A percentile compares a stretch with the other conserved stretches of the same genome.
Evolutionary conservation across 2,888 invertebrate species (phyloP).

Genomic region (Tiphia femorata): DNA sequence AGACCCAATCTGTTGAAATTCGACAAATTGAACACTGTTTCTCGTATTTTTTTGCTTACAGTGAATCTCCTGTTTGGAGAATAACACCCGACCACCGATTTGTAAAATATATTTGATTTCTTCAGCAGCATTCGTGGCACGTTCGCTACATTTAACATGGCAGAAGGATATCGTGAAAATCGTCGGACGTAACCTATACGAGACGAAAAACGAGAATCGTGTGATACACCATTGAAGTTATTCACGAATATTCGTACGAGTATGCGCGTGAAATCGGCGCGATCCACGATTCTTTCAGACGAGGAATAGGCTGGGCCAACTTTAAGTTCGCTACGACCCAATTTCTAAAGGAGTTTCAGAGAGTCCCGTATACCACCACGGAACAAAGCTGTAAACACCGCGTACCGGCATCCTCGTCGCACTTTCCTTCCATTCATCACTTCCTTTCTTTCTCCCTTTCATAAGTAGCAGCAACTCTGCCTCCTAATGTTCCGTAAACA

Average conservation of each 20-base stretch:
- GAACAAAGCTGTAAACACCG: conserved; percentile 21
- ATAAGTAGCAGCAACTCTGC: neutral
- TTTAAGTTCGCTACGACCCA: conserved; percentile 20
- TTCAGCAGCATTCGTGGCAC: too few species aligned
- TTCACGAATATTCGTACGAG: too few species aligned
- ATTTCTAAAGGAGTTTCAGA: conserved; percentile 24
- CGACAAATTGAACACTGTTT: conserved; percentile 25
- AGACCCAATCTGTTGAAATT: conserved; percentile 39
- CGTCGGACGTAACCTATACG: too few species aligned
- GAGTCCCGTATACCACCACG: conserved; percentile 24
- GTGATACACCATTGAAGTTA: too few species aligned
- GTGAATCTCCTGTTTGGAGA: neutral
- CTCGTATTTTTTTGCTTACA: conserved; percentile 3
- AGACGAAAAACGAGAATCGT: too few species aligned
- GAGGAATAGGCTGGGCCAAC: neutral
- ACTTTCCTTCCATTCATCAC: neutral
- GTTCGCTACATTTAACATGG: too few species aligned
- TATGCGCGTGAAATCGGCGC: neutral
- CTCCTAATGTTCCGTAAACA: neutral
- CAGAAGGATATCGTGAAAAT: too few species aligned
- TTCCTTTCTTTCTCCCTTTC: neutral
- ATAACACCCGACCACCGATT: too few species aligned
- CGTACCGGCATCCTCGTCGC: neutral
- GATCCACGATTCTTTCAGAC: too few species aligned
- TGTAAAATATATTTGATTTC: too few species aligned